Percentiles rank a stretch among this genome's conserved stretches.
Evolutionary conservation across 2,113 vertebrate genomes (phyloP).

Genomic region (Chascanopsetta lugubris): DNA sequence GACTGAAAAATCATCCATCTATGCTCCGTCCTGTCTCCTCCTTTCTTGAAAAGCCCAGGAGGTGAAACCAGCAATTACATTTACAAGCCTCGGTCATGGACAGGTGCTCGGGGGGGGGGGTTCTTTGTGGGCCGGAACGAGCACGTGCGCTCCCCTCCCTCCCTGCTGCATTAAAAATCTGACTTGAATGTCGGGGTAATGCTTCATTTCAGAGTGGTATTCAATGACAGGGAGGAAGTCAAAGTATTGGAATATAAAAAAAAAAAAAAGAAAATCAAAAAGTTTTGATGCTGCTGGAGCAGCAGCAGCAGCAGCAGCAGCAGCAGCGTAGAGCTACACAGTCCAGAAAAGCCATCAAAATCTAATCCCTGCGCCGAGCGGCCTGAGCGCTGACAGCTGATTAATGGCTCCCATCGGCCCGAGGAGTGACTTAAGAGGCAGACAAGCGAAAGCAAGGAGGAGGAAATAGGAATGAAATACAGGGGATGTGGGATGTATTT

Average conservation of each 20-base stretch:
- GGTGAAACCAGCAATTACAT: constrained; percentile 73
- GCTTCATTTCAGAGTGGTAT: constrained; percentile 57
- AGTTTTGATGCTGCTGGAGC: constrained; percentile 21
- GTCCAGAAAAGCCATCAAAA: constrained; percentile 36
- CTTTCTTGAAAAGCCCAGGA: constrained; percentile 60
- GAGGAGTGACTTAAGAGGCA: constrained; percentile 56
- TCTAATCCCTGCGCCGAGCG: constrained; percentile 37
- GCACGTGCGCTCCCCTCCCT: constrained; percentile 24
- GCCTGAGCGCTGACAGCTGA: constrained; percentile 47
- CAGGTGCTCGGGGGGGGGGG: constrained; percentile 56
- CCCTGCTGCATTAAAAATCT: constrained; percentile 53
- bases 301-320: no score
- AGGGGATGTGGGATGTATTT: no score
- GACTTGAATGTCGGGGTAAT: constrained; percentile 47
- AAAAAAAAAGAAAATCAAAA: no score
- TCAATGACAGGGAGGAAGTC: constrained; percentile 51
- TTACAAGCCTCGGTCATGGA: constrained; percentile 56
- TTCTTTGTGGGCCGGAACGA: constrained; percentile 56
- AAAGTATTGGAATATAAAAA: constrained; percentile 36
- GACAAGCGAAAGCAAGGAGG: constrained; percentile 6
- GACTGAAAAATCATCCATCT: constrained; percentile 59
- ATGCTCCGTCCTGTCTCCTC: constrained; percentile 47
- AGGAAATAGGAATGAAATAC: constrained; percentile 7
- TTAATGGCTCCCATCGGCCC: constrained; percentile 55
- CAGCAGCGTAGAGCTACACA: constrained; percentile 29